Conservation (phyloP, 2,888 invertebrate species). For the Phaedon cochleariae region DNA sequence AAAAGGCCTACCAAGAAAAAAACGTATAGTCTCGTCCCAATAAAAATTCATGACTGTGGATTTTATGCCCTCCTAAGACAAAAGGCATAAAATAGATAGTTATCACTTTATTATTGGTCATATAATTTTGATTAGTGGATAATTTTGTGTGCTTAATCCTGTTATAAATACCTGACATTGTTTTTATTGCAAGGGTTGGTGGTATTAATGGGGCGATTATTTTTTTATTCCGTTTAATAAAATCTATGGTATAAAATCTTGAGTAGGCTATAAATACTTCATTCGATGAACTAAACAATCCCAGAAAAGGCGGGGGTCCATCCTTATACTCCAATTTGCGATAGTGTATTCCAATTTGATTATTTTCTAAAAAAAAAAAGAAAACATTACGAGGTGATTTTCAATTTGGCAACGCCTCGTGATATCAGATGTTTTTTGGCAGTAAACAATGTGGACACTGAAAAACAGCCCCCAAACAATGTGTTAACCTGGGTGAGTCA, state of each 20-base stretch:
- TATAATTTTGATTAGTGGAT: constrained; percentile 45
- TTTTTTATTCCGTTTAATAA: constrained; percentile 34
- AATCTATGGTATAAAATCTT: constrained; percentile 28
- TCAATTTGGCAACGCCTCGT: too few relatives aligned
- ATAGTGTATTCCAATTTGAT: too few relatives aligned
- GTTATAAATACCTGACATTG: constrained; percentile 34
- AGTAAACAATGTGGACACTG: too few relatives aligned
- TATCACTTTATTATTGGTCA: constrained; percentile 44
- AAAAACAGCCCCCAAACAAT: too few relatives aligned
- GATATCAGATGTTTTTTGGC: too few relatives aligned
- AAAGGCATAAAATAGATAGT: constrained; percentile 43
- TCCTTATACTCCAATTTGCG: too few relatives aligned
- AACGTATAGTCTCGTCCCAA: constrained; percentile 32
- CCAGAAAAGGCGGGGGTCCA: too few relatives aligned
- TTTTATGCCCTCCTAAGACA: constrained; percentile 44
- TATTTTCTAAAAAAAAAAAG: too few relatives aligned
- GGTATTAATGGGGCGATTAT: constrained; percentile 34
- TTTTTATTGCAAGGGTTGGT: constrained; percentile 40
- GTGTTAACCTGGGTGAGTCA: too few relatives aligned
- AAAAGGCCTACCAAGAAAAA: constrained; percentile 27
- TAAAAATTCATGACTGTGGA: constrained; percentile 48
- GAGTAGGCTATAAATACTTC: constrained; percentile 34
- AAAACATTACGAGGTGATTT: too few relatives aligned
- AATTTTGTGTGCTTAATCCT: constrained; percentile 31
- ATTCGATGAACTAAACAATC: too few relatives aligned